Percentiles rank a stretch among this genome's conserved stretches.
Conservation (phyloP, 1,140 invertebrate genomes). For the Venturia canescens region DNA sequence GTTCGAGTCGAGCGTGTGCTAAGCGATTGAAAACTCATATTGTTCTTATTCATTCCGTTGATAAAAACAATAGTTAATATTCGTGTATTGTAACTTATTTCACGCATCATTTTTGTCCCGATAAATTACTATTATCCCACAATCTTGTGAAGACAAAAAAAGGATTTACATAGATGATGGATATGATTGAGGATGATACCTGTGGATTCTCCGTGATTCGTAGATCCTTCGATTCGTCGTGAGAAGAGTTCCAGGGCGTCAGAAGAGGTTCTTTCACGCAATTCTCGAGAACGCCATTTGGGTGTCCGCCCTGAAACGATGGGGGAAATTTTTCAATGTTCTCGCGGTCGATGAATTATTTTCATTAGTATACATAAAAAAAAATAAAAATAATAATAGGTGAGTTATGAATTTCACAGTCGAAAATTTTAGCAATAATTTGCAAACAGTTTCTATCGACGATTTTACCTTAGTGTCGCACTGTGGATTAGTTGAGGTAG, state of each 20-base stretch:
- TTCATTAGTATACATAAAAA: background rate
- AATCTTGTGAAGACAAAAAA: too few relatives aligned
- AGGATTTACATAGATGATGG: background rate
- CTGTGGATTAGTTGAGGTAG: slow-evolving; percentile 66
- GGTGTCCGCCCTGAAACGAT: slow-evolving; percentile 70
- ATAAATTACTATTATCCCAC: too few relatives aligned
- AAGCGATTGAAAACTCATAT: too few relatives aligned
- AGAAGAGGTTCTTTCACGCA: slow-evolving; percentile 74
- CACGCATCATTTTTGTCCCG: too few relatives aligned
- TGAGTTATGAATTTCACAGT: background rate
- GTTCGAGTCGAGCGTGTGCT: too few relatives aligned
- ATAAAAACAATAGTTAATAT: too few relatives aligned
- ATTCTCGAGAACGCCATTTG: slow-evolving; percentile 74
- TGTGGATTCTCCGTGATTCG: slow-evolving; percentile 79
- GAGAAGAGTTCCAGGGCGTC: slow-evolving; percentile 71
- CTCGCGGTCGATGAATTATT: slow-evolving; percentile 1
- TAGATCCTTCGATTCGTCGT: slow-evolving; percentile 74
- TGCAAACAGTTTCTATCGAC: background rate
- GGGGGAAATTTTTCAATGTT: background rate
- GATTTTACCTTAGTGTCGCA: slow-evolving; percentile 66
- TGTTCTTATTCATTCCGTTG: too few relatives aligned
- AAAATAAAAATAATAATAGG: too few relatives aligned
- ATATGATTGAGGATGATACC: slow-evolving; percentile 64
- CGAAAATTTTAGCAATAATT: background rate
- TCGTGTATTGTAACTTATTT: too few relatives aligned